These are phyloP conservation scores for Callipepla californica DNA, from an alignment of 2,113 vertebrate genomes.

Conservation along the genomic window DNA sequence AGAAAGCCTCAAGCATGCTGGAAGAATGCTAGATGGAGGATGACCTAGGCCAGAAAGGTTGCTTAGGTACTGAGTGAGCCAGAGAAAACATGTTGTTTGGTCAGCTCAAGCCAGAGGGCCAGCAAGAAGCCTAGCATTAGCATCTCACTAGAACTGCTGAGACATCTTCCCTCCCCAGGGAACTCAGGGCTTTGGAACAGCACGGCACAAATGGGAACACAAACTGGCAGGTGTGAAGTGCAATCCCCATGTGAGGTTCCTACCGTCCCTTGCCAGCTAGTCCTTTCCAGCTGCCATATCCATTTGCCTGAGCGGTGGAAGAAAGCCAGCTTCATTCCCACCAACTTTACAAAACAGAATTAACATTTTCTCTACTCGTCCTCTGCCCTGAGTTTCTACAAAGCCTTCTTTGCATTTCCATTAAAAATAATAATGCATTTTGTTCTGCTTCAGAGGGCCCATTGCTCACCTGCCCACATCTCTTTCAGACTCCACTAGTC, in stretches of 20 bases:
- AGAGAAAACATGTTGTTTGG: background rate
- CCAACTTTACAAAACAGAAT: slow-evolving; percentile 15
- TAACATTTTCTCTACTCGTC: slow-evolving; percentile 16
- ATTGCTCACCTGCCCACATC: slow-evolving; percentile 57
- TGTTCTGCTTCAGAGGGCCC: slow-evolving; percentile 60
- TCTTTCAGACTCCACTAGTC: slow-evolving; percentile 48
- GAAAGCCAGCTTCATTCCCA: background rate
- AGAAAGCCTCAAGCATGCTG: background rate
- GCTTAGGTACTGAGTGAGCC: background rate
- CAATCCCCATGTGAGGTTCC: background rate
- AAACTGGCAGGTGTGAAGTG: slow-evolving; percentile 8
- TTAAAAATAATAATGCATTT: slow-evolving; percentile 74
- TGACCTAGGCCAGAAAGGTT: background rate
- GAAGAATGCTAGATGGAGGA: background rate
- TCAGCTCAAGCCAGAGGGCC: background rate
- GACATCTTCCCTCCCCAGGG: background rate
- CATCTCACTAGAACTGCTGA: background rate
- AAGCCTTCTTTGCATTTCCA: slow-evolving; percentile 61
- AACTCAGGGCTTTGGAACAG: background rate
- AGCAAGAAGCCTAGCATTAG: background rate
- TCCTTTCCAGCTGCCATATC: slow-evolving; percentile 9
- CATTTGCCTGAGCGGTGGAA: background rate
- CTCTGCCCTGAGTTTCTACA: background rate
- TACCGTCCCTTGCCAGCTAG: background rate
- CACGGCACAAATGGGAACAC: background rate